Percentiles rank a stretch among this genome's conserved stretches.
Conservation (phyloP, 2,888 invertebrate species). For the Parasteatoda lunata region DNA sequence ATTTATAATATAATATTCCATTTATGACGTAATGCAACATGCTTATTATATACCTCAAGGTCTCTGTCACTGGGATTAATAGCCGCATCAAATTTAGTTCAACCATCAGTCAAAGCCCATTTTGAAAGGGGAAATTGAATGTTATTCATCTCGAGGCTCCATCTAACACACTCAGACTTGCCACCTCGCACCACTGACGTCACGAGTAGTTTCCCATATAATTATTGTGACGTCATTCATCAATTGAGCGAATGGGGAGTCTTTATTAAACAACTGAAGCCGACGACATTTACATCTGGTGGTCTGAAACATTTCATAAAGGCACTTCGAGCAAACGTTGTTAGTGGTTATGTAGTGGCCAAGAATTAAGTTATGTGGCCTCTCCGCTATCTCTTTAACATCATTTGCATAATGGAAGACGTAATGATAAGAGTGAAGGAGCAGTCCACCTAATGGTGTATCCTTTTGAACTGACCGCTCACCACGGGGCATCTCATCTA, state of each 20-base stretch:
- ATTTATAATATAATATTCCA: too few relatives aligned
- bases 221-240: constrained; percentile 39
- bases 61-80: neutral
- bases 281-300: neutral
- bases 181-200: constrained; percentile 13
- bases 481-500: neutral
- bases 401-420: neutral
- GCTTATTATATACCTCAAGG: too few relatives aligned
- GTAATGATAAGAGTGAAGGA: neutral
- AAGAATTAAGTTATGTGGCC: neutral
- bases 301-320: constrained; percentile 13
- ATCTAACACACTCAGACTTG: neutral
- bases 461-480: neutral
- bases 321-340: neutral
- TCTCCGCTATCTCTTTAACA: neutral
- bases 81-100: neutral
- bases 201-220: constrained; percentile 16
- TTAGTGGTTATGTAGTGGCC: neutral
- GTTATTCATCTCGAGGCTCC: constrained; percentile 2
- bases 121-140: constrained; percentile 1
- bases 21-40: too few relatives aligned
- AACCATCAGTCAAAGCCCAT: constrained; percentile 8
- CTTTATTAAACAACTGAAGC: constrained; percentile 14
- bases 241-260: constrained; percentile 9
- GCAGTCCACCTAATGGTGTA: neutral